Conservation (phyloP, 2,797 vertebrate genomes). For the Phyllotis vaccarum region DNA sequence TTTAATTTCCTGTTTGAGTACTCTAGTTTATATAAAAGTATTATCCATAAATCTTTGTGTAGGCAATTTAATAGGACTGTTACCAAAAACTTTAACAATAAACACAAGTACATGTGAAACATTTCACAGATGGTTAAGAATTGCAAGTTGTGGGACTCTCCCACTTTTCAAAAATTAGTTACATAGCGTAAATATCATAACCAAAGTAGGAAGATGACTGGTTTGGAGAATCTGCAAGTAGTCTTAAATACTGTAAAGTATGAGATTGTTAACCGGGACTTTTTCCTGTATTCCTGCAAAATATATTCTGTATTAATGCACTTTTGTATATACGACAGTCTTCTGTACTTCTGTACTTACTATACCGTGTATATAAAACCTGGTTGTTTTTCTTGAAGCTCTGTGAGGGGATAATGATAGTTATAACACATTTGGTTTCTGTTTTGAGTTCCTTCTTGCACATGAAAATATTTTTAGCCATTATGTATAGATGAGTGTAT, state of each 20-base stretch:
- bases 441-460: conserved; percentile 84
- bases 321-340: conserved; percentile 87
- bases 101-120: conserved; percentile 72
- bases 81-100: conserved; percentile 65
- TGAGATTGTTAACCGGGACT: conserved; percentile 80
- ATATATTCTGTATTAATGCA: conserved; percentile 85
- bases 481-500: conserved; percentile 77
- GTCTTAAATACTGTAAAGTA: conserved; percentile 80
- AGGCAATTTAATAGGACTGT: conserved; percentile 71
- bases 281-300: conserved; percentile 83
- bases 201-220: conserved; percentile 86
- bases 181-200: conserved; percentile 85
- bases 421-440: conserved; percentile 77
- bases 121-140: conserved; percentile 77
- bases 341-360: conserved; percentile 89
- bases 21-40: conserved; percentile 65
- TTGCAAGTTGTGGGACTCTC: conserved; percentile 54
- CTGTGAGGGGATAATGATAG: conserved; percentile 83
- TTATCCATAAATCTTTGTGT: conserved; percentile 70
- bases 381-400: conserved; percentile 82
- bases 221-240: conserved; percentile 79
- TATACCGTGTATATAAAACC: conserved; percentile 84
- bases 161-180: conserved; percentile 69
- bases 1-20: conserved; percentile 71
- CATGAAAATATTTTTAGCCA: conserved; percentile 84